Conservation (phyloP, 2,797 vertebrate genomes). For the Enteromius fasciolatus region DNA sequence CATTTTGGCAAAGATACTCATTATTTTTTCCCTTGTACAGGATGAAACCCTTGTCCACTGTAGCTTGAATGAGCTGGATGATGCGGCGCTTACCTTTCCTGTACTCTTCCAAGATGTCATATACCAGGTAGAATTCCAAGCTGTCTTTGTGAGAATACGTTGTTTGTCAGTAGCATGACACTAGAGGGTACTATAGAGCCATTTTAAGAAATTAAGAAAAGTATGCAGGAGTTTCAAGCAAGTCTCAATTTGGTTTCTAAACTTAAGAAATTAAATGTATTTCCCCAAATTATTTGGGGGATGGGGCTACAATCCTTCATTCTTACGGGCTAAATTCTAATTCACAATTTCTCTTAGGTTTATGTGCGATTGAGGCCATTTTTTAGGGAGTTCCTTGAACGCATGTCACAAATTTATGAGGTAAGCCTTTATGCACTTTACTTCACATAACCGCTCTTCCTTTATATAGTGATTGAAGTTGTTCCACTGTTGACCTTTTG, state of each 20-base stretch:
- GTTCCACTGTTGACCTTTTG: neutral
- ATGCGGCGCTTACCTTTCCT: slow-evolving; percentile 97
- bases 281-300: too few relatives aligned
- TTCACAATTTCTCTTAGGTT: slow-evolving; percentile 76
- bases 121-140: slow-evolving; percentile 86
- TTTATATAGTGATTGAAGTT: neutral
- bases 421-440: slow-evolving; percentile 71
- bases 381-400: slow-evolving; percentile 97
- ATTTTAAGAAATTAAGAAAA: neutral
- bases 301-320: neutral
- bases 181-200: slow-evolving; percentile 61
- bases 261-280: neutral
- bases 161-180: slow-evolving; percentile 47
- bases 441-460: neutral
- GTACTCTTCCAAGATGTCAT: slow-evolving; percentile 99
- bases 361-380: slow-evolving; percentile 97
- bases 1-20: neutral
- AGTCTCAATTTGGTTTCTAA: neutral
- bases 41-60: slow-evolving; percentile 98
- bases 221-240: slow-evolving; percentile 18
- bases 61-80: slow-evolving; percentile 97
- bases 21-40: slow-evolving; percentile 66
- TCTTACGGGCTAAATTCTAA: neutral
- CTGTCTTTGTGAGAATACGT: neutral
- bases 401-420: slow-evolving; percentile 99